Base-by-base conservation (phyloP, 1,140 invertebrate genomes). In the Drosophila biarmipes region DNA sequence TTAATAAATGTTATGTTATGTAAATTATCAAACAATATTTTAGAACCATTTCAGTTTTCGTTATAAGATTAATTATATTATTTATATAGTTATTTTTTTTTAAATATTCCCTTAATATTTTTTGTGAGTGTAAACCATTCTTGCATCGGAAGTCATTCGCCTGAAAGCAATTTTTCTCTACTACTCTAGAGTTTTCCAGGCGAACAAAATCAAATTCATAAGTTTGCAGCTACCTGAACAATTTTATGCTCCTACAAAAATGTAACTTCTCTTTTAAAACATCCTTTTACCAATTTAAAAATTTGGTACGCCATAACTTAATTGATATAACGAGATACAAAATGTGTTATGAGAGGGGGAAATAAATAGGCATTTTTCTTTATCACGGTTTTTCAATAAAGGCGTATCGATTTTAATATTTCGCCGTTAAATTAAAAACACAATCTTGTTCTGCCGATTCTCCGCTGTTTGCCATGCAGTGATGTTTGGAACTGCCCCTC, bases 81-180 rank as follows among this genome's bases (percentile, higher is more conserved):
- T n/a, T n/a, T n/a, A n/a, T n/a, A n/a, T n/a, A n/a, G n/a, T n/a
- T n/a, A n/a, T n/a, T n/a, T n/a, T n/a, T n/a, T n/a, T n/a, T n/a
- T 24, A 24, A 24, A 24, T 5, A 24, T 24, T 24, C 24, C 3
- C 0, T 7, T 7, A 29, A 29, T 31, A 31, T 31, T 54, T 27
- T 54, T 24, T 14, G 0, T 8, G 11, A 11, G 35, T 27, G 21
- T 5, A n/a, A 8, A 10, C 17, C 40, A 53, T 67, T 73, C 43
- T 40, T 35, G 37, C 31, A 48, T 27, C 10, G 24, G 5, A 19
- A 61, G 12, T n/a, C 37, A 67, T 24, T 77, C 52, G 49, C 4
- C 17, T 48, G 42, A 27, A 81, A 73, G 17, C 31, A 8, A 27
- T 3, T 17, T 15, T 17, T 11, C 34, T 37, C 4, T 11, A 34